Evolutionary conservation across 2,888 invertebrate species (phyloP), one percentile per base, ranked within the genome.

Genomic region (Cyclophora albipunctata): DNA sequence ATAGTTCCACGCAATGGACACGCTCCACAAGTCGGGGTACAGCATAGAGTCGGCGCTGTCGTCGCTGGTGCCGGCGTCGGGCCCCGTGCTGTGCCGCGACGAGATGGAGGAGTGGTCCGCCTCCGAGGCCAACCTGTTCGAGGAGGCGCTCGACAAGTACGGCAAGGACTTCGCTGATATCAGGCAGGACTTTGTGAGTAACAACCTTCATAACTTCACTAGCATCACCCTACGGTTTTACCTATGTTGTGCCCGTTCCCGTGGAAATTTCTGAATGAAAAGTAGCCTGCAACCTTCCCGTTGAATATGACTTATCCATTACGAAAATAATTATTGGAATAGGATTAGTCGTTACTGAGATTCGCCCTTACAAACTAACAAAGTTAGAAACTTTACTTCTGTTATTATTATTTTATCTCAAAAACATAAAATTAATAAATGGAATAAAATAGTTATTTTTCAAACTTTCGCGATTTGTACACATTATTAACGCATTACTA

Each of bases 101-200:
- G 99, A 99, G 90, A 98, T 99, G 95, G 99, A 99, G 89, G 99
- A 99, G 88, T 99, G 99, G 99, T 98, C 98, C 66, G 98, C 99
- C 44, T 96, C 98, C 6, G 99, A 99, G 84, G 98, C 99, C 49
- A 98, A 98, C 89, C 92, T 99, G 52, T 99, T 99, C 84, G 99
- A 99, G 87, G 99, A 99, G 89, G 99, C 99, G 44, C 91, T 99
- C 68, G 98, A 96, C 81, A 97, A 97, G 84, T 97, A 97, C 83
- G 98, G 99, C 68, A 99, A 99, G 90, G 99, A 99, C 90, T 99
- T 99, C 85, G 95, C 96, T 71, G 99, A 99, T 78, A 99, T 99
- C 81, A 93, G 98, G 79, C 94, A 95, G 81, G 99, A 99, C 88
- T 99, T 98, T 91, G 96, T 97, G 84, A 94, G 95, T 91, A 61